phyloP scores from a whole-genome alignment of 2,888 invertebrate genomes.

The Minunthozetes semirufus region DNA sequence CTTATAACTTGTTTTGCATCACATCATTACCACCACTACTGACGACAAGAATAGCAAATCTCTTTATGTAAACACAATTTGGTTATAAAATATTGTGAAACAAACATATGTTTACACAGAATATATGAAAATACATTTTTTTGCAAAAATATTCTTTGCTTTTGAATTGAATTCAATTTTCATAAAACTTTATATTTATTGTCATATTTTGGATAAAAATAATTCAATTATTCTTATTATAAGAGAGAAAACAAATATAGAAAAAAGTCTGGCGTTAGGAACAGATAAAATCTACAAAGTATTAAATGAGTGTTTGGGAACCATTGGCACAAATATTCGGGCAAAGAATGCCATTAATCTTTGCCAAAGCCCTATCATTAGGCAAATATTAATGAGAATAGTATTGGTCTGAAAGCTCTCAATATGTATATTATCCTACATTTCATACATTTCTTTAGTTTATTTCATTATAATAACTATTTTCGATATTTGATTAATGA shows the following conservation, averaged over 20 bases:
- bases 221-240: background rate
- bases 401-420: background rate
- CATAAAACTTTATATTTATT: too few relatives aligned
- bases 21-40: background rate
- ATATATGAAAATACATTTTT: too few relatives aligned
- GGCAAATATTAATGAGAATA: background rate
- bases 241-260: background rate
- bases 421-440: background rate
- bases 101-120: background rate
- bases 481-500: slow-evolving; percentile 39
- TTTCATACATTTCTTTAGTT: background rate
- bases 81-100: background rate
- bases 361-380: background rate
- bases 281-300: background rate
- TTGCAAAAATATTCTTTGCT: too few relatives aligned
- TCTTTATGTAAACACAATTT: too few relatives aligned
- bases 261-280: background rate
- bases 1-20: background rate
- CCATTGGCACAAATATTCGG: background rate
- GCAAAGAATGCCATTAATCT: background rate
- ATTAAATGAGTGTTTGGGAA: background rate
- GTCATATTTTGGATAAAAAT: too few relatives aligned
- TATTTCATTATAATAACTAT: slow-evolving; percentile 39
- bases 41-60: too few relatives aligned
- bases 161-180: too few relatives aligned